Percentiles rank a stretch among this genome's conserved stretches.
Conservation (phyloP, 2,113 vertebrate genomes). For the Salvator merianae region DNA sequence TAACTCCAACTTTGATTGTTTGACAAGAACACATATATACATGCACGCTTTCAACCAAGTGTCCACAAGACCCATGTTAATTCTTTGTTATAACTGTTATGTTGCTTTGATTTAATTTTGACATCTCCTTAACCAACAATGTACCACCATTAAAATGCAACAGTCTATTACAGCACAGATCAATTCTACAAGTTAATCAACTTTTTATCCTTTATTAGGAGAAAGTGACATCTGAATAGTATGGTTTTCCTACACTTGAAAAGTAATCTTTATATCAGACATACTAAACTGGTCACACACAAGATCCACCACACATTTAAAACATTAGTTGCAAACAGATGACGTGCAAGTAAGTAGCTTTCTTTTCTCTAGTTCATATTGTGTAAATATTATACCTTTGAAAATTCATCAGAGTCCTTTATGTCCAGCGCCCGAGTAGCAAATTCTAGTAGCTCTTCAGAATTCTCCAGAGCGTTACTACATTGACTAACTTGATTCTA, state of each 20-base stretch:
- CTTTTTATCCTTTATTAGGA: no score
- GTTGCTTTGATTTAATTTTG: neutral
- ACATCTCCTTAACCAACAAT: neutral
- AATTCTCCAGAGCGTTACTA: slow-evolving; percentile 82
- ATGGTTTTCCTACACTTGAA: neutral
- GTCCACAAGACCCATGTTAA: no score
- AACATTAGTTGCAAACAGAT: neutral
- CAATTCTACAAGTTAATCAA: neutral
- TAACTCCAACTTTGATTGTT: no score
- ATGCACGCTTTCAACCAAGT: neutral
- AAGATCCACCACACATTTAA: neutral
- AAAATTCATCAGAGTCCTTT: slow-evolving; percentile 83
- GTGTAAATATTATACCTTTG: slow-evolving; percentile 77
- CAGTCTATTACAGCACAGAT: neutral
- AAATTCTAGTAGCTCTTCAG: slow-evolving; percentile 88
- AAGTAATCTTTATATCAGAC: neutral
- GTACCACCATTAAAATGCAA: neutral
- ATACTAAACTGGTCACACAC: neutral
- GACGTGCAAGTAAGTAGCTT: slow-evolving; percentile 5
- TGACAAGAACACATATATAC: no score
- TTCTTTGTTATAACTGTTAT: neutral
- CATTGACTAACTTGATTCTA: slow-evolving; percentile 88
- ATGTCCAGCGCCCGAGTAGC: slow-evolving; percentile 83
- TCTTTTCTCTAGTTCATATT: slow-evolving; percentile 27
- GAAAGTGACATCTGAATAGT: neutral